These are phyloP conservation scores for Lasioglossum leucozonium DNA, from an alignment of 2,888 invertebrate genomes.

Conservation along the genomic window DNA sequence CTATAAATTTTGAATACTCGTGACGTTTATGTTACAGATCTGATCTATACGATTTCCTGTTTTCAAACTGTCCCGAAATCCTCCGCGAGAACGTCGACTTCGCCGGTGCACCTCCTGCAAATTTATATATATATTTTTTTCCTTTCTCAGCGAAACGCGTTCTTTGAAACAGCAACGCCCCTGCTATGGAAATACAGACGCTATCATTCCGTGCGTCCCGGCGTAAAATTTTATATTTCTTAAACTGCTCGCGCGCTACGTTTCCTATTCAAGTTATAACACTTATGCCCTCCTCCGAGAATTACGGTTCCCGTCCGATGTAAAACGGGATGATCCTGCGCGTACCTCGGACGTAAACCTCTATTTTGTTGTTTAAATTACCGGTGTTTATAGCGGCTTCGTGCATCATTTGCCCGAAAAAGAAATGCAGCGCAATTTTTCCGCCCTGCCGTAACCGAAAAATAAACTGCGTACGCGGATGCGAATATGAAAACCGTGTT, in stretches of 20 bases:
- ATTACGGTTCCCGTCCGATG: neutral
- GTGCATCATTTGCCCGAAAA: constrained; percentile 1
- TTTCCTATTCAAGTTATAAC: neutral
- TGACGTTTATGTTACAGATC: neutral
- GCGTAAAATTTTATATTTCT: constrained; percentile 14
- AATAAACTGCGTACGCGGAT: neutral
- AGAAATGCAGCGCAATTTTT: constrained; percentile 11
- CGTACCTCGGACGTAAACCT: neutral
- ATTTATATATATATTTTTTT: neutral
- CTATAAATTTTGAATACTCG: neutral
- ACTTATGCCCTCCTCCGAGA: neutral
- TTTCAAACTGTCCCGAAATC: neutral
- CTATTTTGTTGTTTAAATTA: neutral
- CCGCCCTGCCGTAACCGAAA: neutral
- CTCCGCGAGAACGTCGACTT: neutral
- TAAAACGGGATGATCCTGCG: neutral
- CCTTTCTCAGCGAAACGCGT: neutral
- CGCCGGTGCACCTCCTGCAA: neutral
- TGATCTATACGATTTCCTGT: neutral
- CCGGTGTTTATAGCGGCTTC: neutral
- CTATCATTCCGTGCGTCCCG: neutral
- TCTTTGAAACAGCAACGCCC: neutral
- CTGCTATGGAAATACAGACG: neutral
- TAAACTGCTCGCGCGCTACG: neutral
- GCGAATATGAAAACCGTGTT: constrained; percentile 3